phyloP scores from a whole-genome alignment of 2,113 vertebrate genomes.

The Myrmophylax atrothorax region DNA sequence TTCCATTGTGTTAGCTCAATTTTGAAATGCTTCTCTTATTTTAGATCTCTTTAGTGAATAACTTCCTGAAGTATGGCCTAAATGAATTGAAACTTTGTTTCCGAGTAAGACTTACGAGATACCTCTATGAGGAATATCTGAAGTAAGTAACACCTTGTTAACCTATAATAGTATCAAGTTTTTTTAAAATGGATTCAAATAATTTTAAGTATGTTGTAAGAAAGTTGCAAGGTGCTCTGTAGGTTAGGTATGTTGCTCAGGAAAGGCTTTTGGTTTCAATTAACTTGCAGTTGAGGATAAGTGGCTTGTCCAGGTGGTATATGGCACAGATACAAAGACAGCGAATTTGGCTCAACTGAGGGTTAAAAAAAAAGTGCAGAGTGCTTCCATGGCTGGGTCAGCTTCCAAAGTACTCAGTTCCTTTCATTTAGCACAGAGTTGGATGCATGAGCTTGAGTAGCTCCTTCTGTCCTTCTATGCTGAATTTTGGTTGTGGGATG shows the following conservation, averaged over 20 bases:
- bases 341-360: background rate
- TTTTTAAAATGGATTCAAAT: background rate
- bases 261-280: background rate
- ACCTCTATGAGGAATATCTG: slow-evolving; percentile 94
- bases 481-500: background rate
- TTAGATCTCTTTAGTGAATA: slow-evolving; percentile 96
- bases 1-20: background rate
- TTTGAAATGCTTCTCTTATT: slow-evolving; percentile 46
- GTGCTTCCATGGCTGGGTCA: background rate
- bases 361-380: background rate
- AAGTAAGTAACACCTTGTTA: slow-evolving; percentile 85
- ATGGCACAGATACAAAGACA: background rate
- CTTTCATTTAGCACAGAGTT: background rate
- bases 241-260: background rate
- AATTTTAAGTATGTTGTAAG: background rate
- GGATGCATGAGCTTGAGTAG: background rate
- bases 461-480: background rate
- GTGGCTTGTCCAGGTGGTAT: background rate
- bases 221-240: background rate
- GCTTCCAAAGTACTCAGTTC: background rate
- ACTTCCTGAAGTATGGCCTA: slow-evolving; percentile 93
- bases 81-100: slow-evolving; percentile 94
- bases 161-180: background rate
- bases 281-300: background rate
- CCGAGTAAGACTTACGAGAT: slow-evolving; percentile 89